These are phyloP conservation scores for Leptopterna dolabrata DNA, from an alignment of 2,888 invertebrate species.

Conservation along the genomic window DNA sequence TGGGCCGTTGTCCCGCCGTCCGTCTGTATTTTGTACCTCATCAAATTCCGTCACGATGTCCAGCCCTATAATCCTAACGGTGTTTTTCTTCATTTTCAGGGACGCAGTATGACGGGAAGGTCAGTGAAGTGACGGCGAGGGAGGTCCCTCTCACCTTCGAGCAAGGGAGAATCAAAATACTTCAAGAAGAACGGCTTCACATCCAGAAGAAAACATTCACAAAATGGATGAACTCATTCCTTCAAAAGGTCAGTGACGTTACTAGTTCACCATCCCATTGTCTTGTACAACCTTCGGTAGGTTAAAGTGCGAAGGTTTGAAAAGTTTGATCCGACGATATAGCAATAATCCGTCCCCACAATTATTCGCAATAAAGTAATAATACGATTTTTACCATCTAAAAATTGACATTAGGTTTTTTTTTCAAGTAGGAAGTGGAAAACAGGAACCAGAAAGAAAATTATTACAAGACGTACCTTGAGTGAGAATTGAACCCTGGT, in stretches of 20 bases:
- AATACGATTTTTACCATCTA: too few relatives aligned
- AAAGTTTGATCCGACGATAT: background rate
- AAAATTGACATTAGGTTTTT: too few relatives aligned
- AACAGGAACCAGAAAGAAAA: too few relatives aligned
- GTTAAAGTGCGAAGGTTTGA: background rate
- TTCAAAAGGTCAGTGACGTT: constrained; percentile 80
- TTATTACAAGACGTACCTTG: too few relatives aligned
- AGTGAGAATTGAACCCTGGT: too few relatives aligned
- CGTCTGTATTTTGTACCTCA: too few relatives aligned
- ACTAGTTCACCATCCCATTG: background rate
- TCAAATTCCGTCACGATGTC: background rate
- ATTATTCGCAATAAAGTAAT: too few relatives aligned
- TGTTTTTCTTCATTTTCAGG: constrained; percentile 57
- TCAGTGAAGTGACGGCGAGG: constrained; percentile 84
- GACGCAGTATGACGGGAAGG: constrained; percentile 63
- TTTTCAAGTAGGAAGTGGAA: too few relatives aligned
- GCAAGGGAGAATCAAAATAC: constrained; percentile 93
- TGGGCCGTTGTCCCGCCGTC: too few relatives aligned
- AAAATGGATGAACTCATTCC: constrained; percentile 99
- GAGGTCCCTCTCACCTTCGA: constrained; percentile 95
- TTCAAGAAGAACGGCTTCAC: constrained; percentile 96
- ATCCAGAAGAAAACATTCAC: constrained; percentile 99
- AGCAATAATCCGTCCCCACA: too few relatives aligned
- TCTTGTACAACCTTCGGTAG: background rate
- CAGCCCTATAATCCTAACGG: background rate